Evolutionary conservation across 1,140 invertebrate species (phyloP).

Genomic region (Armadillidium nasatum): DNA sequence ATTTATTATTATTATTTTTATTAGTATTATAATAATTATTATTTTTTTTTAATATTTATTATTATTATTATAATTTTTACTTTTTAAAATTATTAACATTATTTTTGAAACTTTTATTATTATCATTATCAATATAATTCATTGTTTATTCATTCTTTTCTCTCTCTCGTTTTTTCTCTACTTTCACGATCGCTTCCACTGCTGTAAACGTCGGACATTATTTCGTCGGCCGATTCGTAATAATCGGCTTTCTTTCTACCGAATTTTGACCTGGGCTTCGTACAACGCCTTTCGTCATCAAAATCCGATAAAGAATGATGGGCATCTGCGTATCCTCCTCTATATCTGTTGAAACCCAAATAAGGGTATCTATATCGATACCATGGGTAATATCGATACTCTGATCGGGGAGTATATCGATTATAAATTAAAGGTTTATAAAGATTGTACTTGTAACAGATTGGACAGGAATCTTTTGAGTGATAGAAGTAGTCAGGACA

Average conservation of each 20-base stretch:
- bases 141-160: not conserved
- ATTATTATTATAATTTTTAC: no score
- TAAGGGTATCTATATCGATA: not conserved
- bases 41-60: no score
- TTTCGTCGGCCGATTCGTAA: not conserved
- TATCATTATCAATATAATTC: no score
- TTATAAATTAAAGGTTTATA: not conserved
- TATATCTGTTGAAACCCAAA: not conserved
- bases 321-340: not conserved
- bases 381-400: not conserved
- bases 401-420: not conserved
- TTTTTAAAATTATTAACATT: no score
- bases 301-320: not conserved
- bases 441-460: slow-evolving; percentile 1
- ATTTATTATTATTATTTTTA: no score
- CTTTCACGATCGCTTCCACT: not conserved
- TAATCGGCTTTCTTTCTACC: not conserved
- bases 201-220: not conserved
- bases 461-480: not conserved
- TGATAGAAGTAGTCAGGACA: not conserved
- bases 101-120: no score
- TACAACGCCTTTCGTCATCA: not conserved
- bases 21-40: no score
- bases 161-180: not conserved
- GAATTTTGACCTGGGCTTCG: not conserved